Conservation (phyloP, 2,113 vertebrate species). For the Ochotona princeps region DNA sequence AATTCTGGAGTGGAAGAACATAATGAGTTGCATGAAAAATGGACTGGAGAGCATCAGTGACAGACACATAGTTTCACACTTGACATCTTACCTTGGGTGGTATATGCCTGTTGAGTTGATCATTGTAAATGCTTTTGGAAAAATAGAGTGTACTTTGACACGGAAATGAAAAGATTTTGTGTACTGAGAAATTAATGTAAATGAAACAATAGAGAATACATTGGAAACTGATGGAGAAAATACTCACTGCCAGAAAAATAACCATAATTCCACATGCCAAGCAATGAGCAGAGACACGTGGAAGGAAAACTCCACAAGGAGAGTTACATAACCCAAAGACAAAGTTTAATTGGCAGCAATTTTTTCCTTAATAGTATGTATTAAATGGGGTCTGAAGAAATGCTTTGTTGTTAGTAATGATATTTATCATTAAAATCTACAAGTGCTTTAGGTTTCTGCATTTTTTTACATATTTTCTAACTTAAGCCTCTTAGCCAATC, state of each 20-base stretch:
- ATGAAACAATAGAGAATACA: neutral
- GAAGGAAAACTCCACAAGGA: neutral
- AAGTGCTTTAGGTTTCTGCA: neutral
- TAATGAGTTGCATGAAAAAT: neutral
- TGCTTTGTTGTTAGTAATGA: neutral
- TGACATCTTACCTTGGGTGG: neutral
- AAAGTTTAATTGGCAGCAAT: conserved; percentile 17
- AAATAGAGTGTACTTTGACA: conserved; percentile 4
- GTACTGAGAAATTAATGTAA: neutral
- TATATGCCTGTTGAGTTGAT: neutral
- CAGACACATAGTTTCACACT: neutral
- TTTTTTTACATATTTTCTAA: conserved; percentile 19
- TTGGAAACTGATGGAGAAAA: neutral
- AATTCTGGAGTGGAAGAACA: neutral
- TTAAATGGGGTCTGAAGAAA: conserved; percentile 17
- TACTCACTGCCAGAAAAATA: neutral
- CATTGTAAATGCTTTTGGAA: conserved; percentile 7
- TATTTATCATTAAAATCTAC: conserved; percentile 1
- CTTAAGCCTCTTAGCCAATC: neutral
- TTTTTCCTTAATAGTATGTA: conserved; percentile 1
- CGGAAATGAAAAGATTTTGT: neutral
- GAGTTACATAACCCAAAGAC: neutral
- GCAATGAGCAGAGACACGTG: neutral
- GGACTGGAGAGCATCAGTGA: neutral
- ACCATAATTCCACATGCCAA: neutral